Evolutionary conservation across 2,888 invertebrate species (phyloP).

Genomic region (Pteria penguin): DNA sequence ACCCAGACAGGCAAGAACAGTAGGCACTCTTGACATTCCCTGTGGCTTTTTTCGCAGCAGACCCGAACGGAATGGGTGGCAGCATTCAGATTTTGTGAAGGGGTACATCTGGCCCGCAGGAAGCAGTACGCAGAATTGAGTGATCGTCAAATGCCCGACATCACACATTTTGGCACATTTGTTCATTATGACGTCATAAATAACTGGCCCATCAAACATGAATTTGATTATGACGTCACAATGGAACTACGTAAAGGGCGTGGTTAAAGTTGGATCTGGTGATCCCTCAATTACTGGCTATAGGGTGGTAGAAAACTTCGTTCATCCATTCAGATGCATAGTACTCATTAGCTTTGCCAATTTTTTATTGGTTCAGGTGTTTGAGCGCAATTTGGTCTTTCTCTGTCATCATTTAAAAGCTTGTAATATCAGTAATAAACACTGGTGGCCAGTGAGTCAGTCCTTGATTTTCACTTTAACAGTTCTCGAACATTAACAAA

Average conservation of each 20-base stretch:
- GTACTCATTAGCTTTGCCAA: slow-evolving; percentile 24
- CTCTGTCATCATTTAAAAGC: slow-evolving; percentile 3
- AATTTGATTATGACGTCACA: too few species aligned
- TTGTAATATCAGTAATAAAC: slow-evolving; percentile 4
- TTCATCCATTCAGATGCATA: slow-evolving; percentile 21
- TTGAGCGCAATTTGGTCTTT: neutral
- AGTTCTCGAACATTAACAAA: neutral
- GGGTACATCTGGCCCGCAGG: slow-evolving; percentile 13
- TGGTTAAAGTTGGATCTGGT: too few species aligned
- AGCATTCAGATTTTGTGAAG: neutral
- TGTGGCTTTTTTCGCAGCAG: neutral
- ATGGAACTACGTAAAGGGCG: too few species aligned
- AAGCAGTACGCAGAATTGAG: neutral
- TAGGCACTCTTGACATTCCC: neutral
- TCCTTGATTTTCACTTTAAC: neutral
- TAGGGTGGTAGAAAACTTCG: slow-evolving; percentile 25
- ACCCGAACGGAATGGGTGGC: neutral
- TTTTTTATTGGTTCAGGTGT: slow-evolving; percentile 17
- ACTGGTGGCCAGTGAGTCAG: neutral
- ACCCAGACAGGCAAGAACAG: slow-evolving; percentile 3
- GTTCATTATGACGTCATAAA: too few species aligned
- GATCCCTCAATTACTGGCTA: too few species aligned
- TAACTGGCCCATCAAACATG: too few species aligned
- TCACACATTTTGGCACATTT: too few species aligned
- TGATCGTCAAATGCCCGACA: too few species aligned